These are phyloP conservation scores for Machimus rusticus DNA, from an alignment of 2,888 invertebrate genomes.

Conservation along the genomic window DNA sequence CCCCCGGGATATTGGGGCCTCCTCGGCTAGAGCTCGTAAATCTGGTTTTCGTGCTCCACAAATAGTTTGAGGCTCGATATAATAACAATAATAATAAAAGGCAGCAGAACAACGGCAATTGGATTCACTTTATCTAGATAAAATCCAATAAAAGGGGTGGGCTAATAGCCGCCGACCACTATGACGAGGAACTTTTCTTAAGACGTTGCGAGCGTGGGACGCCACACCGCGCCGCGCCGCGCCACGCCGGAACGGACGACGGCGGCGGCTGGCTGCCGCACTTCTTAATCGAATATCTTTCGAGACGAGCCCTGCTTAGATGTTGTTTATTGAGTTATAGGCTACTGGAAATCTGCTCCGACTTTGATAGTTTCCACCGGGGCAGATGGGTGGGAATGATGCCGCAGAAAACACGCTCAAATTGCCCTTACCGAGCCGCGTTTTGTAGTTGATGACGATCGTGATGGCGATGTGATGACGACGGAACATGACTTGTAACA, in stretches of 20 bases:
- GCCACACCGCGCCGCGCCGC: neutral
- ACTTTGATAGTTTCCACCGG: constrained; percentile 16
- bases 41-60: constrained; percentile 21
- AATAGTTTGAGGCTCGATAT: constrained; percentile 26
- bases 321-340: constrained; percentile 23
- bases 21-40: neutral
- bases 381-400: neutral
- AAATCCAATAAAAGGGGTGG: constrained; percentile 27
- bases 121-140: constrained; percentile 29
- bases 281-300: constrained; percentile 30
- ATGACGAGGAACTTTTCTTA: neutral
- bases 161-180: constrained; percentile 6
- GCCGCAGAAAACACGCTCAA: constrained; percentile 5
- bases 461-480: constrained; percentile 1
- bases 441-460: neutral
- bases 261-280: neutral
- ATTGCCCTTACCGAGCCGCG: neutral
- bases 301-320: neutral
- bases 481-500: neutral
- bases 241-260: neutral
- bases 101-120: constrained; percentile 19
- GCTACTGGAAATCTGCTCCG: constrained; percentile 21
- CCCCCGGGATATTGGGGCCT: neutral
- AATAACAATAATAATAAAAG: constrained; percentile 33
- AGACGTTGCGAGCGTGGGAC: neutral